phyloP scores from a whole-genome alignment of 2,797 vertebrate species.

The Fundulus diaphanus region DNA sequence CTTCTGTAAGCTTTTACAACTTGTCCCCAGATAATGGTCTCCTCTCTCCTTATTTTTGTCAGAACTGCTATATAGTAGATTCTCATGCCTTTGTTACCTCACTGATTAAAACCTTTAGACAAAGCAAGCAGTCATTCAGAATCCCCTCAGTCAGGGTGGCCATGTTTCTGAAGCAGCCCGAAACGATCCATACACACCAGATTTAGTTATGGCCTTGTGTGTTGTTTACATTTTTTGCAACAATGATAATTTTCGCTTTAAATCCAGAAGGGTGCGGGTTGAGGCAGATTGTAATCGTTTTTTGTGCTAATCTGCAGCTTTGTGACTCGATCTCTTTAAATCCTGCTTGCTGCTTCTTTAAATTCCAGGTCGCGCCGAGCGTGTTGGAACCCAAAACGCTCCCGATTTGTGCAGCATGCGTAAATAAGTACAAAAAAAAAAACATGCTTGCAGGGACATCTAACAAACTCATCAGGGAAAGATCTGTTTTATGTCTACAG shows the following conservation, averaged over 20 bases:
- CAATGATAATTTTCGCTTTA: background rate
- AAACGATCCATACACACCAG: background rate
- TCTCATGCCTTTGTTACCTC: background rate
- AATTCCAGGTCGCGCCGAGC: background rate
- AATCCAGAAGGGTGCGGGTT: background rate
- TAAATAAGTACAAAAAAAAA: background rate
- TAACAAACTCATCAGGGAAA: background rate
- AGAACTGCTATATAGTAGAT: background rate
- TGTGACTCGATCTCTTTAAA: background rate
- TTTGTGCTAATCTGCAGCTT: conserved; percentile 9
- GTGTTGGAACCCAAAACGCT: background rate
- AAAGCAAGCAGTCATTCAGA: background rate
- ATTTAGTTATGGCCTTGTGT: background rate
- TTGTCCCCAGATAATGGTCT: background rate
- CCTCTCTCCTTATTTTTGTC: background rate
- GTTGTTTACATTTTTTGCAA: conserved; percentile 8
- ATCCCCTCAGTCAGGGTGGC: background rate
- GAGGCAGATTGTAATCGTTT: background rate
- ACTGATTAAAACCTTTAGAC: background rate
- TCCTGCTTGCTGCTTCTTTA: background rate
- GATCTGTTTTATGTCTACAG: background rate
- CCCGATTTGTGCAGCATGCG: no score
- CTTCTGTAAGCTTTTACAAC: conserved; percentile 86
- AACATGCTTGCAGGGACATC: background rate
- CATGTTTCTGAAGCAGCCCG: background rate